A percentile compares a stretch with the other conserved stretches of the same genome.
Conservation (phyloP, 1,140 invertebrate genomes). For the Zaprionus inermis region DNA sequence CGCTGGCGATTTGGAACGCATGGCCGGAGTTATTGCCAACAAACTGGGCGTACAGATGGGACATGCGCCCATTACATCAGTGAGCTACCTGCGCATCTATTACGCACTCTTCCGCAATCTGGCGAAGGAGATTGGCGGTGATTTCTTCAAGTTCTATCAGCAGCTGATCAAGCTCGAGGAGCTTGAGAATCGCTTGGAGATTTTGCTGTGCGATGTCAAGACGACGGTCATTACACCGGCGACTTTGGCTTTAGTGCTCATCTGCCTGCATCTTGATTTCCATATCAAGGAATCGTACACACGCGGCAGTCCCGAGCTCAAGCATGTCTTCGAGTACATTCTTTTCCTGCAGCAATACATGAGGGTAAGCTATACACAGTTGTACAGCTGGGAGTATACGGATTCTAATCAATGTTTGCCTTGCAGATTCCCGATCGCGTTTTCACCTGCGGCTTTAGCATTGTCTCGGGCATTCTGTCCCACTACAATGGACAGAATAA, state of each 20-base stretch:
- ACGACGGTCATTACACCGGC: slow-evolving; percentile 88
- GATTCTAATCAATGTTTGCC: slow-evolving; percentile 5
- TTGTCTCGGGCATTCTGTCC: slow-evolving; percentile 87
- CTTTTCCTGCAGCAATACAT: slow-evolving; percentile 83
- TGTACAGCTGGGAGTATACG: not conserved
- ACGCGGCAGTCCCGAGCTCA: slow-evolving; percentile 79
- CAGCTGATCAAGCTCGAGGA: slow-evolving; percentile 84
- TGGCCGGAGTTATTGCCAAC: slow-evolving; percentile 89
- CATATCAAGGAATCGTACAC: slow-evolving; percentile 83
- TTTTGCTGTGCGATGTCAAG: slow-evolving; percentile 88
- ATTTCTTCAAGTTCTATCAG: slow-evolving; percentile 84
- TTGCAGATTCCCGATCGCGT: slow-evolving; percentile 88
- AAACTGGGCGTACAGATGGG: slow-evolving; percentile 88
- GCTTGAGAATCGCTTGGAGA: slow-evolving; percentile 88
- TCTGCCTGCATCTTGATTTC: slow-evolving; percentile 88
- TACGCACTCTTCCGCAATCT: slow-evolving; percentile 86
- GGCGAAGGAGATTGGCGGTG: slow-evolving; percentile 85
- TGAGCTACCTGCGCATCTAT: slow-evolving; percentile 88
- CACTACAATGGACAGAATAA: slow-evolving; percentile 89
- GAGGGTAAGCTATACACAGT: slow-evolving; percentile 49
- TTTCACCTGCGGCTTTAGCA: slow-evolving; percentile 86
- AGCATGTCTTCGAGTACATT: slow-evolving; percentile 82
- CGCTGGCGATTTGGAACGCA: slow-evolving; percentile 89
- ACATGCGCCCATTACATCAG: slow-evolving; percentile 86
- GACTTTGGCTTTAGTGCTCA: slow-evolving; percentile 89